phyloP scores from a whole-genome alignment of 2,888 invertebrate genomes.

The Apocheima hispidaria region DNA sequence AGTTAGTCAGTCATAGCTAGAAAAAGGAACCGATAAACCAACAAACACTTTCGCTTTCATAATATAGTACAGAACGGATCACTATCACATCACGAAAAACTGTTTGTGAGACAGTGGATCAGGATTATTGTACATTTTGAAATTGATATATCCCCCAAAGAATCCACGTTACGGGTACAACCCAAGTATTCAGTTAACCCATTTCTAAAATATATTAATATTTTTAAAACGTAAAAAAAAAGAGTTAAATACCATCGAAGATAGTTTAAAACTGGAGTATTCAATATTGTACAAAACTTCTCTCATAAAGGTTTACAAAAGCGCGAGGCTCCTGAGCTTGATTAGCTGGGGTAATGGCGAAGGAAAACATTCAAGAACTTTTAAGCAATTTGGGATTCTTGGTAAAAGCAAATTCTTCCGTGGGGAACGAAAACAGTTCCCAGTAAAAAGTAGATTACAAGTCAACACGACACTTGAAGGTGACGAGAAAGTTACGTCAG shows the following conservation, averaged over 20 bases:
- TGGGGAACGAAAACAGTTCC: constrained; percentile 16
- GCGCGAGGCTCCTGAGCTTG: constrained; percentile 13
- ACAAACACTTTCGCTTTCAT: too few species aligned
- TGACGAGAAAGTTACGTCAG: constrained; percentile 3
- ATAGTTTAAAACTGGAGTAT: neutral
- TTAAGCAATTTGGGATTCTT: constrained; percentile 28
- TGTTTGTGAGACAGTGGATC: too few species aligned
- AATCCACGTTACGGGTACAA: too few species aligned
- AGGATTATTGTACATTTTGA: too few species aligned
- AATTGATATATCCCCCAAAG: too few species aligned
- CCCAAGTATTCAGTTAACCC: too few species aligned
- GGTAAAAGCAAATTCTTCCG: constrained; percentile 30
- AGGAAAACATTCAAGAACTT: constrained; percentile 35
- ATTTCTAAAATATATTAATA: too few species aligned
- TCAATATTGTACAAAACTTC: neutral
- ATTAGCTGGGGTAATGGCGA: constrained; percentile 31
- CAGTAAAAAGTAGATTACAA: constrained; percentile 1
- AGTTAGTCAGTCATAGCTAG: too few species aligned
- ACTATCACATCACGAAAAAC: too few species aligned
- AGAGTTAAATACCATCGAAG: neutral
- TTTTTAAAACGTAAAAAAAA: too few species aligned
- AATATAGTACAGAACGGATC: too few species aligned
- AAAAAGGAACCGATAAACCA: too few species aligned
- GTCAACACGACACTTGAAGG: constrained; percentile 5
- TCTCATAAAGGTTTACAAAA: constrained; percentile 7